Evolutionary conservation across 2,888 invertebrate genomes (phyloP).

Genomic region (Eudemis profundana): DNA sequence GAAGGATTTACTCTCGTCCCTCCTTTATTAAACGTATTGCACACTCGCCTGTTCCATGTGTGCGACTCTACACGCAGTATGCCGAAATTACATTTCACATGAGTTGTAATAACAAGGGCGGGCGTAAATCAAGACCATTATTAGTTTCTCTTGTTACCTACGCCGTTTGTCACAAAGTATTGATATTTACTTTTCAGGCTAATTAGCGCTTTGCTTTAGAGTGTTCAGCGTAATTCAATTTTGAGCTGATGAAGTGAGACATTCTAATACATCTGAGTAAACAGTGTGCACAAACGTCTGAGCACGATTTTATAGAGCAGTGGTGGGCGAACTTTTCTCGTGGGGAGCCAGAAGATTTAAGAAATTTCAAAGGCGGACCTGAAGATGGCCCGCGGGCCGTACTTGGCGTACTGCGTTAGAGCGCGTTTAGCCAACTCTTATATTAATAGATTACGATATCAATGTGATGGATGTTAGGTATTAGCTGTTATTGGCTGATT

Average conservation of each 20-base stretch:
- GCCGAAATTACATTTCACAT: slow-evolving; percentile 85
- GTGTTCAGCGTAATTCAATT: too few relatives aligned
- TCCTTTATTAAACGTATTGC: slow-evolving; percentile 85
- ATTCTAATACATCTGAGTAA: too few relatives aligned
- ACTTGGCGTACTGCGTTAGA: too few relatives aligned
- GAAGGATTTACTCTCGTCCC: slow-evolving; percentile 85
- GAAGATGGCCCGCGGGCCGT: too few relatives aligned
- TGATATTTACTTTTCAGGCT: slow-evolving; percentile 54
- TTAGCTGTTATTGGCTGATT: neutral
- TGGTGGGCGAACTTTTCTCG: too few relatives aligned
- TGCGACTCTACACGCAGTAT: slow-evolving; percentile 72
- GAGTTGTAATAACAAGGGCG: slow-evolving; percentile 85
- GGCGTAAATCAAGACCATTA: slow-evolving; percentile 84
- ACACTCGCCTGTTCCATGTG: slow-evolving; percentile 72
- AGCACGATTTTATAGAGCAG: too few relatives aligned
- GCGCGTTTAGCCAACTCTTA: too few relatives aligned
- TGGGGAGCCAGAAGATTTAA: too few relatives aligned
- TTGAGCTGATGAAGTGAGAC: too few relatives aligned
- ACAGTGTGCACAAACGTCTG: too few relatives aligned
- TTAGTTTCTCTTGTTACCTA: slow-evolving; percentile 82
- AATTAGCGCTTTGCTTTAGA: neutral
- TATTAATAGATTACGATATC: neutral
- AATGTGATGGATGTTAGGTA: neutral
- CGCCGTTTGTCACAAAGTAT: slow-evolving; percentile 79
- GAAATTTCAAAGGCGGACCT: too few relatives aligned